Evolutionary conservation across 2,113 vertebrate species (phyloP), one percentile per base, ranked within the genome.

Genomic region (Xyrauchen texanus): DNA sequence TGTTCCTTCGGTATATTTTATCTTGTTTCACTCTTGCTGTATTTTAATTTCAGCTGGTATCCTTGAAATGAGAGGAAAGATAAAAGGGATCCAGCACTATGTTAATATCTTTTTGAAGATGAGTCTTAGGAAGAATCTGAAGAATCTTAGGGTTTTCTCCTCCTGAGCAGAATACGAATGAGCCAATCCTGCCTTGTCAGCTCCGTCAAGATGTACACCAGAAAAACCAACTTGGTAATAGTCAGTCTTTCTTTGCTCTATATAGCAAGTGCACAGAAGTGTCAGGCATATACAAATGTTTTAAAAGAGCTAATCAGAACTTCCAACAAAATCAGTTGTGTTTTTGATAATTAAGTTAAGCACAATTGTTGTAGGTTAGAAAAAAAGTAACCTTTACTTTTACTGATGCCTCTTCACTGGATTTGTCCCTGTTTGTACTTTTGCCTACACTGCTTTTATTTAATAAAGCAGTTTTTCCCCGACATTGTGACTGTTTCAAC

Each of bases 91-190:
- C 81, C 77, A 83, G 76, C 5, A 64, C 80, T 87, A 83, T 90
- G 89, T 87, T 90, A 89, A 90, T 90, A 87, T 91, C 87, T 87
- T 87, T 92, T 92, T 91, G 91, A 92, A 91, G 90, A 91, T 81
- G 83, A 89, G n/a, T n/a, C n/a, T n/a, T n/a, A n/a, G n/a, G 86
- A 90, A 86, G 85, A 88, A 86, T 85, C 84, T 82, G 76, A 82
- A 85, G 85, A 89, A 87, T 86, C 82, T 86, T 85, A 8, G 77
- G 82, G 52, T 88, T 82, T 88, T 75, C 77, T 86, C 86, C 88
- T 82, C 85, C 85, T 34, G 82, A 87, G 81, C 82, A 70, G 86
- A 89, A 87, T 85, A 80, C 15, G 70, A 81, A 84, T 82, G 83
- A 61, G 65, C 69, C 74, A 78, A 86, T 86, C 85, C 72, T 87